phyloP scores from a whole-genome alignment of 30 jellyfish, hydroid and myxozoan genomes.

The Nemopilema nomurai region DNA sequence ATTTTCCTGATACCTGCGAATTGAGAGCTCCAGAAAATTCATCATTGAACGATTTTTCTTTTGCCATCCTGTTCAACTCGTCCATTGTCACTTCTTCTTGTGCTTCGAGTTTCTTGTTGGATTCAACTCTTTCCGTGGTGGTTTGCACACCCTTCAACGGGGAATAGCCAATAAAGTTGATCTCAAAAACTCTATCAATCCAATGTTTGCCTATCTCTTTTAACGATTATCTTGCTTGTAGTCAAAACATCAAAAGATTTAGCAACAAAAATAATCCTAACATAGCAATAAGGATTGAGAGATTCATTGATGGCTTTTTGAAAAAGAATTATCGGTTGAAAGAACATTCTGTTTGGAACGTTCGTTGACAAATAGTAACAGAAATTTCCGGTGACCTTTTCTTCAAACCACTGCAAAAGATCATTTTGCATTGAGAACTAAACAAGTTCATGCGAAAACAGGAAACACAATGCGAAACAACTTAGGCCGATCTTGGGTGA shows the following conservation, averaged over 20 bases:
- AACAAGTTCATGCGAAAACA: background rate
- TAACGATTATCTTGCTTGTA: background rate
- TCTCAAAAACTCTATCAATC: too few relatives aligned
- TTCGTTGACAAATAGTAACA: too few relatives aligned
- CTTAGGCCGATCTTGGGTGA: background rate
- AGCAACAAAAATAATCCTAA: too few relatives aligned
- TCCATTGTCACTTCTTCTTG: conserved; percentile 2
- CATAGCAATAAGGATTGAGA: too few relatives aligned
- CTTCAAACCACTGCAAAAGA: background rate
- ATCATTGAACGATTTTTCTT: conserved; percentile 11
- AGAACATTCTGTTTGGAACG: too few relatives aligned
- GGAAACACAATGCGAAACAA: background rate
- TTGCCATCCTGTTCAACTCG: conserved; percentile 17
- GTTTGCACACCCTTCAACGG: background rate
- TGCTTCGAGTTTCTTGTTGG: background rate
- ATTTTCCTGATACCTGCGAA: conserved; percentile 4
- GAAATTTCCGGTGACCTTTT: background rate
- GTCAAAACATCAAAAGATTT: too few relatives aligned
- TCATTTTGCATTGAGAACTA: background rate
- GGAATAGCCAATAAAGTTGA: too few relatives aligned
- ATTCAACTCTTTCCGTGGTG: background rate
- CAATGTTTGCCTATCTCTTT: background rate
- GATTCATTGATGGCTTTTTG: too few relatives aligned
- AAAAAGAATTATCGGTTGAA: too few relatives aligned
- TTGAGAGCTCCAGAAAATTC: conserved; percentile 11